Evolutionary conservation across 2,113 vertebrate species (phyloP).

Genomic region (Zosterops hypoxanthus): DNA sequence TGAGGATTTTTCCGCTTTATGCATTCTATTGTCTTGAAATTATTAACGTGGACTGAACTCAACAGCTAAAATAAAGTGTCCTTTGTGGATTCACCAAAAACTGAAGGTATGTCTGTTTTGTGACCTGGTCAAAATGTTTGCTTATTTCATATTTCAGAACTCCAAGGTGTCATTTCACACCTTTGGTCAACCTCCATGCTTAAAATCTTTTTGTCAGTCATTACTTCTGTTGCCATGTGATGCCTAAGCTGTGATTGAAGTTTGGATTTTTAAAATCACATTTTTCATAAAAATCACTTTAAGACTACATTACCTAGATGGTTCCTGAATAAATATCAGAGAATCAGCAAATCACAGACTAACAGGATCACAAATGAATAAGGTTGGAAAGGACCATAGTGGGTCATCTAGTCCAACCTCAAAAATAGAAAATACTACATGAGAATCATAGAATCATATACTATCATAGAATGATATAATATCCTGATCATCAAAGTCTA

Average conservation of each 20-base stretch:
- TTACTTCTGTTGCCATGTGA: not conserved
- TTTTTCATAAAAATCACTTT: not conserved
- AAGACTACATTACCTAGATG: not conserved
- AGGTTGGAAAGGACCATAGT: not conserved
- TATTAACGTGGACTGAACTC: not conserved
- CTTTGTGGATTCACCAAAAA: not conserved
- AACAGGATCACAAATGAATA: not conserved
- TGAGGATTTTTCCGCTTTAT: not conserved
- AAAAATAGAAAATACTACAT: not conserved
- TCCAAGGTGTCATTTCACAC: not conserved
- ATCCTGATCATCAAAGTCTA: not conserved
- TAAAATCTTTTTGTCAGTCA: not conserved
- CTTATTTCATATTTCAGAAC: not conserved
- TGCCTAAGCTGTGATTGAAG: not conserved
- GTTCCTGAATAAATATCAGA: not conserved
- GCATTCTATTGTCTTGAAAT: not conserved
- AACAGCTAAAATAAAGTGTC: not conserved
- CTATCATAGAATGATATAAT: not conserved
- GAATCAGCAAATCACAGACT: not conserved
- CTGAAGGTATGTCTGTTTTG: not conserved
- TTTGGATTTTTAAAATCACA: not conserved
- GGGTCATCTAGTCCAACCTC: not conserved
- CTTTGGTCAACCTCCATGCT: not conserved
- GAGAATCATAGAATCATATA: not conserved
- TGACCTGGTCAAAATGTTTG: not conserved